Percentiles rank a stretch among this genome's conserved stretches.
phyloP scores from a whole-genome alignment of 2,888 invertebrate species.

The Cloeon dipterum region DNA sequence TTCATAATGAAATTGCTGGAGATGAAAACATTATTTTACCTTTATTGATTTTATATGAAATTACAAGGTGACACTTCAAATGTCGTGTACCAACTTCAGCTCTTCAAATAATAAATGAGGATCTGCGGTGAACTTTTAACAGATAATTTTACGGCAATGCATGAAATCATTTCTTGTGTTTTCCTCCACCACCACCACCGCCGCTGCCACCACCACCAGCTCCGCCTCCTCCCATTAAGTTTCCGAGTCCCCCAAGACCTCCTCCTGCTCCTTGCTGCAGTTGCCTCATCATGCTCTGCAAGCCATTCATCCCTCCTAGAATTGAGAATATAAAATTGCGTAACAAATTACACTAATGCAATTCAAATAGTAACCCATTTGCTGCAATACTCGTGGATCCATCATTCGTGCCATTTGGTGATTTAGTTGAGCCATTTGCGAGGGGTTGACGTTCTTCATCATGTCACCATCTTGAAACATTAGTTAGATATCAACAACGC shows the following conservation, averaged over 20 bases:
- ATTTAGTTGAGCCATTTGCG: conserved; percentile 96
- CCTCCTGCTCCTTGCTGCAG: conserved; percentile 42
- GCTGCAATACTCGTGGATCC: conserved; percentile 93
- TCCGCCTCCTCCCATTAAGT: conserved; percentile 33
- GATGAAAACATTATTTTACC: no score
- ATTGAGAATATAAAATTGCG: background rate
- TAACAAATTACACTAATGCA: background rate
- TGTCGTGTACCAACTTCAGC: no score
- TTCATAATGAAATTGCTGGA: no score
- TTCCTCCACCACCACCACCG: no score
- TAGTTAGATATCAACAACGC: no score
- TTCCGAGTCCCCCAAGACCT: conserved; percentile 24
- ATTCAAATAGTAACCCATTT: conserved; percentile 35
- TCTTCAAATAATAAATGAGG: no score
- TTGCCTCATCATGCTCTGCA: conserved; percentile 96
- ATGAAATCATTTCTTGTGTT: no score
- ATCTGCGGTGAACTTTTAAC: no score
- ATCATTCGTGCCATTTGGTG: conserved; percentile 99
- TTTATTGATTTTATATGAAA: no score
- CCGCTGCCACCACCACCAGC: no score
- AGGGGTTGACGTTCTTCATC: conserved; percentile 94
- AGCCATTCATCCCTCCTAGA: conserved; percentile 80
- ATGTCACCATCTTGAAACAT: conserved; percentile 74
- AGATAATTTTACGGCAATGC: no score
- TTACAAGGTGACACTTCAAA: no score